Evolutionary conservation across 53 echinoderm and acorn worm species (phyloP).

Genomic region (Mesocentrotus franciscanus): DNA sequence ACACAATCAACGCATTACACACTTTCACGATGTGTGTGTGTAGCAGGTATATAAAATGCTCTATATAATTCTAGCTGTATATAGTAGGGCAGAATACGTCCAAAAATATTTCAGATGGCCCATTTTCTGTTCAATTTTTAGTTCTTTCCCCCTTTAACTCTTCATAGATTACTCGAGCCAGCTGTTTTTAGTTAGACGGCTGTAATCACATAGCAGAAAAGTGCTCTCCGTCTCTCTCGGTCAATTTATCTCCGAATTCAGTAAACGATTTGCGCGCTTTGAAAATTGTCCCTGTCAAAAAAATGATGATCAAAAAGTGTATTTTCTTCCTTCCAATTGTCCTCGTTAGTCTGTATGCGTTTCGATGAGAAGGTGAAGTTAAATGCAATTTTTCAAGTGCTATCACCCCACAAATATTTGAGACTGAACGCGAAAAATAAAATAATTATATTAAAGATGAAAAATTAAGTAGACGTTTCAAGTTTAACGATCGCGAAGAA

Average conservation of each 20-base stretch:
- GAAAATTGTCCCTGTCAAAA: conserved; percentile 32
- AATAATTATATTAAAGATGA: no score
- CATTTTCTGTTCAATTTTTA: conserved; percentile 27
- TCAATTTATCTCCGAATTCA: conserved; percentile 28
- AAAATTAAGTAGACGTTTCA: no score
- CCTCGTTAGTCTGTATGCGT: not conserved
- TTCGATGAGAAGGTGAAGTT: not conserved
- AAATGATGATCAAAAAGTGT: not conserved
- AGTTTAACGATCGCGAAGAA: no score
- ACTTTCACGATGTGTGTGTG: not conserved
- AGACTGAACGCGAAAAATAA: not conserved
- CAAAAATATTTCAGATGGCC: conserved; percentile 43
- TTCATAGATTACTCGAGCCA: conserved; percentile 27
- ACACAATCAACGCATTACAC: not conserved
- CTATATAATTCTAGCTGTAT: not conserved
- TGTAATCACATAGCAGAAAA: conserved; percentile 37
- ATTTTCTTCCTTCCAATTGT: not conserved
- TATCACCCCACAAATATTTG: not conserved
- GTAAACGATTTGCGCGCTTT: conserved; percentile 31
- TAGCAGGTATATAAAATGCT: not conserved
- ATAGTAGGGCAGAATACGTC: not conserved
- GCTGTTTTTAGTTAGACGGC: conserved; percentile 58
- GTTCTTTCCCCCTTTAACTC: not conserved
- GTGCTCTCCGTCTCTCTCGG: conserved; percentile 37
- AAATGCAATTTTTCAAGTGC: not conserved